Conservation (phyloP, 2,888 invertebrate genomes). For the Dryococelus australis region DNA sequence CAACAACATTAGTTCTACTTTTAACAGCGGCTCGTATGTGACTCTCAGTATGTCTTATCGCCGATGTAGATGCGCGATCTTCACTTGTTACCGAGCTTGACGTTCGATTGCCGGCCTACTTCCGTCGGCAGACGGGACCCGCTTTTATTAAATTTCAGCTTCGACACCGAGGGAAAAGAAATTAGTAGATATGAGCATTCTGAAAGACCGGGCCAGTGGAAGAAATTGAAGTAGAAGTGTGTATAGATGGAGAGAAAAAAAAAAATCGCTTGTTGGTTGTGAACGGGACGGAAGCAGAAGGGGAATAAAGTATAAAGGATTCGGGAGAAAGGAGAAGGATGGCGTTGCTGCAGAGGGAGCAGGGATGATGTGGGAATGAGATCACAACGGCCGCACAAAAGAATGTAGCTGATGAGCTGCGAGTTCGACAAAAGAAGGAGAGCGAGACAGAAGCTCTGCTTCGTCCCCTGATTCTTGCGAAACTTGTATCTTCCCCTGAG, state of each 20-base stretch:
- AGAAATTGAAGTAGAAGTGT: neutral
- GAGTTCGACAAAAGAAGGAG: neutral
- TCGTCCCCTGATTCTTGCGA: too few relatives aligned
- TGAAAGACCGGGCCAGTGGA: neutral
- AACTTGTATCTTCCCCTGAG: too few relatives aligned
- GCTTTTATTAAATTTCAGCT: neutral
- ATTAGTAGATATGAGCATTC: neutral
- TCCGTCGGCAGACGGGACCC: neutral
- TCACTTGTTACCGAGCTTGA: neutral
- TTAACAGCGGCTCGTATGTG: too few relatives aligned
- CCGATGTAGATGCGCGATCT: neutral
- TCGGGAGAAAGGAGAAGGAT: neutral
- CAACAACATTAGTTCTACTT: too few relatives aligned
- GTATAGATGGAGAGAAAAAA: neutral
- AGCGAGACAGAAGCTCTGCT: neutral
- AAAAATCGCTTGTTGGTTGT: neutral
- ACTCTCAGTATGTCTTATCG: neutral
- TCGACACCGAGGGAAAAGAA: neutral
- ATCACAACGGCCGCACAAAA: neutral
- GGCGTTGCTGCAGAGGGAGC: neutral
- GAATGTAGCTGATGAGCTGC: slow-evolving; percentile 1
- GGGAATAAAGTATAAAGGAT: neutral
- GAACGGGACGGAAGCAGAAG: neutral
- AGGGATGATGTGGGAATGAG: neutral
- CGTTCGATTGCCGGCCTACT: neutral